Base-by-base conservation (phyloP, 2,888 invertebrate species). In the Kryphioiulus occultus region DNA sequence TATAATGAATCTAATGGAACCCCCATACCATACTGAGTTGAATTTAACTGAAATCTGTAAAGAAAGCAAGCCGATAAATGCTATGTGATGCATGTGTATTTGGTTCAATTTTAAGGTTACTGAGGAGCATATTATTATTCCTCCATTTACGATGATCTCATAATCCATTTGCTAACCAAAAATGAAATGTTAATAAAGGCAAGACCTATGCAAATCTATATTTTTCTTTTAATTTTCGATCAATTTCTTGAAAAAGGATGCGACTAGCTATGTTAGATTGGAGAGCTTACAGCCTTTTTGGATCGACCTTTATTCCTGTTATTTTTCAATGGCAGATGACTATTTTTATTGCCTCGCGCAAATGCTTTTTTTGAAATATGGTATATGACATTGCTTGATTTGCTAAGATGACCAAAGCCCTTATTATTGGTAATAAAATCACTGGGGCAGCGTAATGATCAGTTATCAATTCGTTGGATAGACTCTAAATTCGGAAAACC, bases 381-480 rank as follows among this genome's bases (percentile, higher is more conserved):
- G 15, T 78, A 53, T n/a, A 78, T 78, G 78, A 17, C 78, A 78
- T 78, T 78, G 12, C 78, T 30, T 78, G 78, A 78, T 78, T 78
- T 78, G 78, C 78, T 78, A 78, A 78, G 78, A 78, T 78, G 78
- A 30, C 26, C 78, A 32, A 78, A 78, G 26, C 17, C 78, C 78
- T 78, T 78, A 78, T 78, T 78, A 78, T 78, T 78, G 78, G 78
- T 78, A 78, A 78, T 78, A 78, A 78, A 78, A 78, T 78, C 78
- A 78, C 78, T 78, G 78, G 30, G 30, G 78, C 78, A 78, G 78
- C 78, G 78, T 78, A 78, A 78, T 78, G 78, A 78, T 78, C 78
- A 78, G 78, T 78, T 78, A 78, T 78, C 78, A 78, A 78, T 78
- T 78, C 78, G 78, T 78, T 78, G 78, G 78, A 78, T 9, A 32